phyloP scores from a whole-genome alignment of 2,888 invertebrate genomes.

The Cephus pygmeus region DNA sequence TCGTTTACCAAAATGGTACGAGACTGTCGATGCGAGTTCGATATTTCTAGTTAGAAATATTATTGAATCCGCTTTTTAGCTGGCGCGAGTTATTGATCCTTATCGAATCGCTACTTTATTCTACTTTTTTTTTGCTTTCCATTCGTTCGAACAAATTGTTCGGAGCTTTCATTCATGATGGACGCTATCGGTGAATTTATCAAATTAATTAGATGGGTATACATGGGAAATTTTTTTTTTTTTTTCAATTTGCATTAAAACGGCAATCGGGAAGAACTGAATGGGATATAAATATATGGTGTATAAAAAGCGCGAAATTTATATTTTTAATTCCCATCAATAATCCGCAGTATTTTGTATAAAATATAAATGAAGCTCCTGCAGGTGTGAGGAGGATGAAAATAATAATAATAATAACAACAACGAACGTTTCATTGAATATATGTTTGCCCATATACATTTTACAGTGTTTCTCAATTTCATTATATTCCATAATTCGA shows the following conservation, averaged over 20 bases:
- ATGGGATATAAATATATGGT: not conserved
- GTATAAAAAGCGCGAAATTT: too few species aligned
- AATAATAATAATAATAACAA: not conserved
- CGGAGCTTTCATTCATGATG: not conserved
- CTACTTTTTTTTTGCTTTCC: rapidly evolving
- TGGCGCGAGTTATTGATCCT: not conserved
- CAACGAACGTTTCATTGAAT: not conserved
- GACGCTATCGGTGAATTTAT: not conserved
- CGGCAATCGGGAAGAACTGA: not conserved
- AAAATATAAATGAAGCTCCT: not conserved
- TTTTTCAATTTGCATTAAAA: not conserved
- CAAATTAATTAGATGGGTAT: not conserved
- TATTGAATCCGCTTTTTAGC: not conserved
- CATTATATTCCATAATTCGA: not conserved
- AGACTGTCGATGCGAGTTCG: not conserved
- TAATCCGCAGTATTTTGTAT: not conserved
- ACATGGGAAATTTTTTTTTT: not conserved
- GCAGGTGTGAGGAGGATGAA: not conserved
- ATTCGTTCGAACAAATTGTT: not conserved
- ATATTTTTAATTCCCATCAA: too few species aligned
- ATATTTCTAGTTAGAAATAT: not conserved
- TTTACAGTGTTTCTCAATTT: not conserved
- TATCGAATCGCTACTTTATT: not conserved
- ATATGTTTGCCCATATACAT: not conserved
- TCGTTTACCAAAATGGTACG: not conserved